Evolutionary conservation across 2,888 invertebrate genomes (phyloP).

Genomic region (Sepiola atlantica): DNA sequence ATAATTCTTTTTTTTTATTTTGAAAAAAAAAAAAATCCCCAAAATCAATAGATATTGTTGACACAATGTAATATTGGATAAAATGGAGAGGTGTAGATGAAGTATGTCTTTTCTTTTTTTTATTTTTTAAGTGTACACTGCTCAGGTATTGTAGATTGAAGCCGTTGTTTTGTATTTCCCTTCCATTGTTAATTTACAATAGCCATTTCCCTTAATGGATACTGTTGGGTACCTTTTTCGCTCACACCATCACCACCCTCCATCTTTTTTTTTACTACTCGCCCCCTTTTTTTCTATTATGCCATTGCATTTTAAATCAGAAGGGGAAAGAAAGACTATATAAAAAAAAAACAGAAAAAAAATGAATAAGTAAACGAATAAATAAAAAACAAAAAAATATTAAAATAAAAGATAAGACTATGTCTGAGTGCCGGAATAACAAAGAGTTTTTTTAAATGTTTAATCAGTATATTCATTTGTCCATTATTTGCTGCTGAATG

Average conservation of each 20-base stretch:
- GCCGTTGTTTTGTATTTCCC: not conserved
- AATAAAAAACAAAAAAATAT: not conserved
- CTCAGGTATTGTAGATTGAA: not conserved
- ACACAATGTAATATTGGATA: not conserved
- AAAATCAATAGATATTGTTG: not conserved
- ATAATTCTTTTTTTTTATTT: not conserved
- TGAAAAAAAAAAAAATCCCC: not conserved
- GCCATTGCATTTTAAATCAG: not conserved
- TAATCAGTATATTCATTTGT: conserved; percentile 19
- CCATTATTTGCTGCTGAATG: conserved; percentile 2
- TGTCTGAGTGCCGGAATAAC: not conserved
- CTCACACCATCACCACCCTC: not conserved
- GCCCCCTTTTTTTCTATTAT: not conserved
- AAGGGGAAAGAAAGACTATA: not conserved
- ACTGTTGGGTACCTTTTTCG: not conserved
- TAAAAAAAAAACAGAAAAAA: not conserved
- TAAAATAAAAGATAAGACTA: not conserved
- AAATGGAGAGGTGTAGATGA: not conserved
- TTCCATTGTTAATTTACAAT: conserved; percentile 9
- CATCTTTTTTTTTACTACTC: not conserved
- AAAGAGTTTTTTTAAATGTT: conserved; percentile 6
- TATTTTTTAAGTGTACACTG: not conserved
- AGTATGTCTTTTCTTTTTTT: not conserved
- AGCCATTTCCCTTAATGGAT: not conserved
- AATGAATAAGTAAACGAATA: not conserved